Evolutionary conservation across 2,113 vertebrate species (phyloP).

Genomic region (Apteryx mantelli): DNA sequence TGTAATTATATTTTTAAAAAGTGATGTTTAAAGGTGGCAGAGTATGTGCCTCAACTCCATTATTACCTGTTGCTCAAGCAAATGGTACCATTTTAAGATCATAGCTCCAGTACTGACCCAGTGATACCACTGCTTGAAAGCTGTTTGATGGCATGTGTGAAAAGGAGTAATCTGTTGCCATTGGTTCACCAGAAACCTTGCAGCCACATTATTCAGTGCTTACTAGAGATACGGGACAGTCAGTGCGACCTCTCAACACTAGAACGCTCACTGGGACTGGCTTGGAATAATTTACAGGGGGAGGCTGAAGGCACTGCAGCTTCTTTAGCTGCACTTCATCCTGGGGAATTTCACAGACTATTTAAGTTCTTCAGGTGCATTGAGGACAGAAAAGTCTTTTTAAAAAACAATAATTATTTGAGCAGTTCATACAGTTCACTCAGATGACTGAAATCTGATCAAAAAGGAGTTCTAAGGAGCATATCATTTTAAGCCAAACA

Average conservation of each 20-base stretch:
- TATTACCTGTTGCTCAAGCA: too few species aligned
- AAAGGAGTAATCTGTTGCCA: too few species aligned
- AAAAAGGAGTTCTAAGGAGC: neutral
- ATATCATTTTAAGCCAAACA: neutral
- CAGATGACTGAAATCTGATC: neutral
- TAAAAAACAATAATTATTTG: neutral
- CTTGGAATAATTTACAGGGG: neutral
- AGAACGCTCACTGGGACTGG: neutral
- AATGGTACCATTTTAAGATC: too few species aligned
- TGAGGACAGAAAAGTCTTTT: neutral
- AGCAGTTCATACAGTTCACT: neutral
- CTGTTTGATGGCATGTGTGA: neutral
- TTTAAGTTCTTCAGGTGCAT: neutral
- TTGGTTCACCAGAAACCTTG: too few species aligned
- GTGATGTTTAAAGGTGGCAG: neutral
- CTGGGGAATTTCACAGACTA: neutral
- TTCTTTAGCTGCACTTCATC: neutral
- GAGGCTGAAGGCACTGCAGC: neutral
- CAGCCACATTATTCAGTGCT: neutral
- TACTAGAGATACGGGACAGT: neutral
- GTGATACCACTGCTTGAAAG: neutral
- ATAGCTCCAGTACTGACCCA: neutral
- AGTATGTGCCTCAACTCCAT: too few species aligned
- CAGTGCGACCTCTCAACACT: too few species aligned
- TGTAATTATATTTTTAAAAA: neutral